Base-by-base conservation (phyloP, 2,797 vertebrate species). In the Gymnothorax reevesii region DNA sequence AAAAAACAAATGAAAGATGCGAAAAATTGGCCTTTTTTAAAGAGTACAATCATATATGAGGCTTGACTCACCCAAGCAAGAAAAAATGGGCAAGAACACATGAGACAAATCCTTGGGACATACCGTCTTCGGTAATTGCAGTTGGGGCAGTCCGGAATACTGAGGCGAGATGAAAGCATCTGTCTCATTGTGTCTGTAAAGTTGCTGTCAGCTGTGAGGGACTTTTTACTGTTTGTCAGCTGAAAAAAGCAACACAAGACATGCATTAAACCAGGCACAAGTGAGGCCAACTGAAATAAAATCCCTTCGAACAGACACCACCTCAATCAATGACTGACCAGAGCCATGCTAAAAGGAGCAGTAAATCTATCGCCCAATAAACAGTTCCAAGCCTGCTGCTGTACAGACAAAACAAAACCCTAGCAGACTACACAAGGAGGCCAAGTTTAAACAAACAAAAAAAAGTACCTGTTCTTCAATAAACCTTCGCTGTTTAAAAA, bases 101-200 rank as follows among this genome's bases (percentile, higher is more conserved):
- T 54, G 77, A 80, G 77, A 80, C 52, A 80, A 80, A 80, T 55
- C 77, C 77, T 55, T 80, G 17, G 22, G 7, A 91, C 95, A 95
- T 91, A 98, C 98, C 98, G 96, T 92, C 97, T 96, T 91, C 98
- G 95, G 90, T 99, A 99, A 95, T 97, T 98, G 94, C 98, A 99
- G 94, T 99, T 99, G 90, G 98, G 99, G 94, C 99, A 99, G 96
- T 99, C 98, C 62, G 98, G 97, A 93, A 98, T 97, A 91, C 95
- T 97, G 90, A 99, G 95, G 82, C 98, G 96, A 88, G 98, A 98
- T 3, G 99, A 99, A 75, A 99, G 94, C 96, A 98, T 96, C 87
- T 97, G 97, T 90, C 97, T 98, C 97, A 99, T 97, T 49, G 98
- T 97, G 89, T 99, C 98, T 84, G 98, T 98, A 93, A 99, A 98